These are phyloP conservation scores for Philereme vetulata DNA, from an alignment of 2,888 invertebrate genomes.

Conservation along the genomic window DNA sequence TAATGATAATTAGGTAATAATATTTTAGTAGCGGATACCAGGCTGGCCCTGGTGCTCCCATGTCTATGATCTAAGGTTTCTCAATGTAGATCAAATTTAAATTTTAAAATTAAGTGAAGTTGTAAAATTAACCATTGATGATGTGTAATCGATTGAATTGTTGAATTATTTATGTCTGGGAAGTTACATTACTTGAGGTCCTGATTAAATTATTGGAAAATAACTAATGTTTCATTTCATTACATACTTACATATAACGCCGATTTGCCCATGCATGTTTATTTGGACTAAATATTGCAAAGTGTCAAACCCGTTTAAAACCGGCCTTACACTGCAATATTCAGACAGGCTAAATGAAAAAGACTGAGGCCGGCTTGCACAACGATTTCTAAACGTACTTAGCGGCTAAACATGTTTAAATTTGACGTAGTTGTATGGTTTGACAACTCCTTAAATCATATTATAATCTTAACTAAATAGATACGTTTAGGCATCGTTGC, in stretches of 20 bases:
- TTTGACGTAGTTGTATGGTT: too few species aligned
- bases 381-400: too few species aligned
- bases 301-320: too few species aligned
- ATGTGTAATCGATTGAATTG: slow-evolving; percentile 76
- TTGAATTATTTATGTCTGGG: slow-evolving; percentile 80
- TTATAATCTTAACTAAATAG: too few species aligned
- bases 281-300: too few species aligned
- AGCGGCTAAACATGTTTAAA: too few species aligned
- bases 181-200: slow-evolving; percentile 81
- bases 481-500: too few species aligned
- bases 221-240: slow-evolving; percentile 41
- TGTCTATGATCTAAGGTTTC: slow-evolving; percentile 50
- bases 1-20: slow-evolving; percentile 32
- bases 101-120: slow-evolving; percentile 47
- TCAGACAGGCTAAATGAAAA: too few species aligned
- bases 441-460: too few species aligned
- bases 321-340: too few species aligned
- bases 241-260: background rate
- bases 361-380: too few species aligned
- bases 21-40: slow-evolving; percentile 58
- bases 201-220: slow-evolving; percentile 80
- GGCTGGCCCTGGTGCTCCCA: slow-evolving; percentile 74
- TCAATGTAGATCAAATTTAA: slow-evolving; percentile 35
- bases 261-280: too few species aligned
- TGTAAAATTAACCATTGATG: slow-evolving; percentile 48